phyloP scores from a whole-genome alignment of 2,113 vertebrate species.

The Barbus barbus region DNA sequence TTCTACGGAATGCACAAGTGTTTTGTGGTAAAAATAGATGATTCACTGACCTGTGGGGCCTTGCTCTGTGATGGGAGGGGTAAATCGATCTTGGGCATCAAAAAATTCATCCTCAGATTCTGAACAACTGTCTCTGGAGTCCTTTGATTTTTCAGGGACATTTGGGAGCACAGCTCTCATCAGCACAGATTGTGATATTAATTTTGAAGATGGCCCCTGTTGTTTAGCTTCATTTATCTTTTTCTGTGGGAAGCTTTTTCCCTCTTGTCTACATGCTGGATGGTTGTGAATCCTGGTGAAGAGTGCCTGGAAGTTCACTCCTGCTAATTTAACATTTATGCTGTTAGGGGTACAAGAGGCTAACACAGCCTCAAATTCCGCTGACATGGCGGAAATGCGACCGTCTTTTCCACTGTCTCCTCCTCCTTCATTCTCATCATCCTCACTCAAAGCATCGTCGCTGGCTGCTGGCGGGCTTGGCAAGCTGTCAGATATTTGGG shows the following conservation, averaged over 20 bases:
- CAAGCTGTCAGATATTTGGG: conserved; percentile 64
- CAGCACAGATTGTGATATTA: conserved; percentile 4
- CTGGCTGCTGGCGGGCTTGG: conserved; percentile 66
- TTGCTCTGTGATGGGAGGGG: conserved; percentile 68
- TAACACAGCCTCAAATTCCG: conserved; percentile 47
- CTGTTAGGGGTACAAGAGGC: conserved; percentile 48
- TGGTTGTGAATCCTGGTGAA: conserved; percentile 50
- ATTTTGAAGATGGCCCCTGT: conserved; percentile 16
- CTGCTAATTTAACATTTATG: conserved; percentile 48
- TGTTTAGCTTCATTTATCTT: conserved; percentile 31
- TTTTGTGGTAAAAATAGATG: background rate
- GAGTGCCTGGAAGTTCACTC: conserved; percentile 51
- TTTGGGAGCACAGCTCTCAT: conserved; percentile 63
- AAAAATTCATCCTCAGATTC: conserved; percentile 97
- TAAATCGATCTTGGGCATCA: conserved; percentile 88
- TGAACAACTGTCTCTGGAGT: conserved; percentile 82
- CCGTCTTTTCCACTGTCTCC: conserved; percentile 58
- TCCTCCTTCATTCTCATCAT: conserved; percentile 61
- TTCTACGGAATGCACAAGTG: background rate
- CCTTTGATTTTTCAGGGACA: conserved; percentile 65
- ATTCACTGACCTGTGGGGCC: conserved; percentile 64
- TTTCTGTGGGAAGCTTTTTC: conserved; percentile 17
- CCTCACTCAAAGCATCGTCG: conserved; percentile 62
- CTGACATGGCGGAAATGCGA: conserved; percentile 25
- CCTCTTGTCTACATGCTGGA: conserved; percentile 41